Evolutionary conservation across 2,888 invertebrate genomes (phyloP).

Genomic region (Andricus curvator): DNA sequence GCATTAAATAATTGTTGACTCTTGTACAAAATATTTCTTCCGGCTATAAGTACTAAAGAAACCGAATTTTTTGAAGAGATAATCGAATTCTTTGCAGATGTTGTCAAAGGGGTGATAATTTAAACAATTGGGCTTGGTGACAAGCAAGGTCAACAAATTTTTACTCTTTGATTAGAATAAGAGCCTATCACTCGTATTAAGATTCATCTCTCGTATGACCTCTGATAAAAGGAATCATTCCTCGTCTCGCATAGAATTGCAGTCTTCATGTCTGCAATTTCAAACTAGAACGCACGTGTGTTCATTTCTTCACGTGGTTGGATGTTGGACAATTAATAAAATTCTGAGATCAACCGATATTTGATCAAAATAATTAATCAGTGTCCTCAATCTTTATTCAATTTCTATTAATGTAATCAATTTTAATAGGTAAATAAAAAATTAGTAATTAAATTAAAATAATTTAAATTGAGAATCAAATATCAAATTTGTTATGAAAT

Average conservation of each 20-base stretch:
- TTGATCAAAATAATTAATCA: background rate
- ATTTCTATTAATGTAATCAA: background rate
- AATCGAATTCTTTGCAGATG: background rate
- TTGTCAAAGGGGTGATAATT: background rate
- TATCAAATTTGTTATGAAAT: background rate
- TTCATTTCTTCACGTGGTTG: background rate
- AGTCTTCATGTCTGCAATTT: background rate
- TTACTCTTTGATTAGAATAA: background rate
- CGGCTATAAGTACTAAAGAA: background rate
- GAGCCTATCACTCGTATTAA: background rate
- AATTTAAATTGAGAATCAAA: background rate
- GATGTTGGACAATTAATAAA: background rate
- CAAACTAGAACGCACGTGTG: constrained; percentile 36
- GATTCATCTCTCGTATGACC: constrained; percentile 15
- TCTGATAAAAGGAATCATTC: constrained; percentile 22
- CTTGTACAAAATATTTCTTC: background rate
- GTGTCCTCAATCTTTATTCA: background rate
- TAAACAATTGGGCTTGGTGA: background rate
- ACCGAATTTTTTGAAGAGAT: background rate
- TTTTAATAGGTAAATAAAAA: background rate
- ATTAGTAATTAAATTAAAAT: background rate
- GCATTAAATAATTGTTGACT: background rate
- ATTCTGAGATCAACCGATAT: background rate
- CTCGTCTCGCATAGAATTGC: constrained; percentile 7
- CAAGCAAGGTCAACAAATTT: constrained; percentile 7